phyloP scores from a whole-genome alignment of 2,113 vertebrate genomes.

The Callionymus lyra region DNA sequence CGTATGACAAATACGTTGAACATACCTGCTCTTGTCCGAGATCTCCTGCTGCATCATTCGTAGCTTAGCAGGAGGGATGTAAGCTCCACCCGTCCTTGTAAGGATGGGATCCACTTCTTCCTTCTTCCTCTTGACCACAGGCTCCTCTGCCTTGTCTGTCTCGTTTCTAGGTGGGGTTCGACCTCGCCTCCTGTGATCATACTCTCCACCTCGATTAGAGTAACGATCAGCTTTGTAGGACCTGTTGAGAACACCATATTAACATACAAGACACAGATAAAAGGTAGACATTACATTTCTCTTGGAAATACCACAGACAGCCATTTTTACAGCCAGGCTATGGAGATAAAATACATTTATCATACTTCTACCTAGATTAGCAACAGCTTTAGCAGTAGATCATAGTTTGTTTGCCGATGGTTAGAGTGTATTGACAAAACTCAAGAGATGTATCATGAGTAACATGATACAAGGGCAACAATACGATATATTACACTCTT shows the following conservation, averaged over 20 bases:
- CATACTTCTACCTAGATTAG: too few species aligned
- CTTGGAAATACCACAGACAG: too few species aligned
- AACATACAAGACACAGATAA: too few species aligned
- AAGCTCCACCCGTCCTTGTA: slow-evolving; percentile 90
- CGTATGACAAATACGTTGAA: not conserved
- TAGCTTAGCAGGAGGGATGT: slow-evolving; percentile 93
- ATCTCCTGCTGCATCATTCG: slow-evolving; percentile 98
- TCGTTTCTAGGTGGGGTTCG: slow-evolving; percentile 59
- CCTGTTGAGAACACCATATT: slow-evolving; percentile 24
- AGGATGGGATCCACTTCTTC: slow-evolving; percentile 90
- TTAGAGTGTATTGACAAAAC: too few species aligned
- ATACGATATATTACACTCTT: too few species aligned
- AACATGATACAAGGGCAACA: too few species aligned
- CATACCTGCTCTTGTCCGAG: slow-evolving; percentile 91
- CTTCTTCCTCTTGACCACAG: slow-evolving; percentile 84
- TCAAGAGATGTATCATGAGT: too few species aligned
- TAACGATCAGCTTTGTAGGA: slow-evolving; percentile 38
- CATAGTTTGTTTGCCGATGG: too few species aligned
- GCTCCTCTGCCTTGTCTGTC: slow-evolving; percentile 61
- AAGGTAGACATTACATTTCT: not conserved
- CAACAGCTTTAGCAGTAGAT: too few species aligned
- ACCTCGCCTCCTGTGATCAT: slow-evolving; percentile 70
- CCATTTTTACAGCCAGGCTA: too few species aligned
- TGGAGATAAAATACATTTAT: too few species aligned
- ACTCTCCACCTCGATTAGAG: slow-evolving; percentile 60